Evolutionary conservation across 2,113 vertebrate genomes (phyloP).

Genomic region (Sorex araneus): DNA sequence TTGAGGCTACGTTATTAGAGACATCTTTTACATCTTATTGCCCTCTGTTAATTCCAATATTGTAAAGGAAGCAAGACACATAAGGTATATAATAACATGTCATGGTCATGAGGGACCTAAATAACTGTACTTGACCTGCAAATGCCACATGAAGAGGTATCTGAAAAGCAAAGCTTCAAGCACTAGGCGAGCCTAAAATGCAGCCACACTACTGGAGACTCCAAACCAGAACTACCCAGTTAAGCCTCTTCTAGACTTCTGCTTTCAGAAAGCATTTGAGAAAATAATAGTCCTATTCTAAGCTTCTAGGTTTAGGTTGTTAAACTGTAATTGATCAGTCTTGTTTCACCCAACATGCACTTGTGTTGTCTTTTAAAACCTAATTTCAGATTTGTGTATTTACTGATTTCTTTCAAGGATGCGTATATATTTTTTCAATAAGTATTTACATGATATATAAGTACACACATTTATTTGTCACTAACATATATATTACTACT

Average conservation of each 20-base stretch:
- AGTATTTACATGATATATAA: slow-evolving; percentile 14
- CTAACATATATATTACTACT: neutral
- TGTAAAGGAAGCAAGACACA: neutral
- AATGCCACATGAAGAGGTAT: neutral
- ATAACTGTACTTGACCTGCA: neutral
- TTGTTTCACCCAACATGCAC: neutral
- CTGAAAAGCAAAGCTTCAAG: neutral
- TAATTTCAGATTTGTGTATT: neutral
- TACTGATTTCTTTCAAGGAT: neutral
- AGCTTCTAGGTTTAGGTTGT: neutral
- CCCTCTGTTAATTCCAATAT: neutral
- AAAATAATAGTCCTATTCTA: neutral
- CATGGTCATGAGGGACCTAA: neutral
- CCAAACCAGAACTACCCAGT: neutral
- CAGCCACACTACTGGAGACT: neutral
- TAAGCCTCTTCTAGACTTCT: neutral
- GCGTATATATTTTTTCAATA: neutral
- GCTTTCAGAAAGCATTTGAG: neutral
- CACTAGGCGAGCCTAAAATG: neutral
- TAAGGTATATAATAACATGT: neutral
- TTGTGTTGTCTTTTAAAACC: neutral
- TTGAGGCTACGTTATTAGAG: neutral
- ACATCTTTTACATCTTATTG: neutral
- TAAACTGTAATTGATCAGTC: neutral
- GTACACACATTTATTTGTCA: too few relatives aligned